A percentile compares a stretch with the other conserved stretches of the same genome.
Conservation (phyloP, 2,888 invertebrate species). For the Chaetogeoica ovagalla region DNA sequence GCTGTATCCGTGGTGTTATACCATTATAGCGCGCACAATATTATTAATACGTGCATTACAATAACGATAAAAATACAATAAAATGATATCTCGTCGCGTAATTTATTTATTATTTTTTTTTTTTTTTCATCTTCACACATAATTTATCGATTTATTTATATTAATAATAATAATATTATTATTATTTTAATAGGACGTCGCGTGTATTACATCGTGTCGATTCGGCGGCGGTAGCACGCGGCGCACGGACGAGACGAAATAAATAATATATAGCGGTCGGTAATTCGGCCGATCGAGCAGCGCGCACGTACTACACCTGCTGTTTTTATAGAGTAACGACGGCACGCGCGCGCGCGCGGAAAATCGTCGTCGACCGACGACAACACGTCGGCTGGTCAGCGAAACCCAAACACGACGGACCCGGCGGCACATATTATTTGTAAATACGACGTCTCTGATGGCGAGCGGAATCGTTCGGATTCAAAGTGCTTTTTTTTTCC, state of each 20-base stretch:
- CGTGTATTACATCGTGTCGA: neutral
- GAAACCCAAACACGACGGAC: too few relatives aligned
- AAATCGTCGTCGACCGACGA: slow-evolving; percentile 19
- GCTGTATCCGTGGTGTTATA: neutral
- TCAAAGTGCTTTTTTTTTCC: too few relatives aligned
- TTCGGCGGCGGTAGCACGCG: neutral
- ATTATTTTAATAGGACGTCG: neutral
- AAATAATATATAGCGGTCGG: too few relatives aligned
- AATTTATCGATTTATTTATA: neutral
- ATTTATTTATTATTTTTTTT: neutral
- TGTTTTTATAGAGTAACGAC: neutral
- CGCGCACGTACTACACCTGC: neutral
- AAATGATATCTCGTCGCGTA: too few relatives aligned
- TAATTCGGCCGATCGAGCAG: neutral
- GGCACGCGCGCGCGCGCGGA: slow-evolving; percentile 14
- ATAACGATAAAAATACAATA: slow-evolving; percentile 6
- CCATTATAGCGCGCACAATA: too few relatives aligned
- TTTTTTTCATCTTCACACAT: neutral
- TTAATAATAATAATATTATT: neutral
- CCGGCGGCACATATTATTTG: too few relatives aligned
- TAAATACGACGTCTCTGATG: too few relatives aligned
- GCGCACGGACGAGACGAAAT: slow-evolving; percentile 9
- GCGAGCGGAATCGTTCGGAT: too few relatives aligned
- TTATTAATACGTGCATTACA: too few relatives aligned
- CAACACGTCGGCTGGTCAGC: too few relatives aligned